Evolutionary conservation across 2,888 invertebrate species (phyloP), one percentile per base, ranked within the genome.

Genomic region (Limenitis camilla): DNA sequence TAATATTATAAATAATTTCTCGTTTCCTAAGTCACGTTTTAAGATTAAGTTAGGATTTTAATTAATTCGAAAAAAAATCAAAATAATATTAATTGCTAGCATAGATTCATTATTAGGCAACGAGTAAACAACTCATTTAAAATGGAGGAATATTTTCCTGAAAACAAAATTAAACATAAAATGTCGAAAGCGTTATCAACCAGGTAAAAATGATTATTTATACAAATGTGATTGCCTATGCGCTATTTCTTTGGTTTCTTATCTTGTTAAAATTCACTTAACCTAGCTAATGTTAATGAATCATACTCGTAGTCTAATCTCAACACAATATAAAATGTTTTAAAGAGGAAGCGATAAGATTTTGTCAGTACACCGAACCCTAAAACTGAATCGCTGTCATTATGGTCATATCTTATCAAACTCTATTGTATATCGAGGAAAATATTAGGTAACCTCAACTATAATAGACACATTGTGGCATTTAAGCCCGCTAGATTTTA

Each of bases 271-370:
- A 55, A 55, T 36, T 44, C 40, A 51, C 52, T 31, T 29, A 49
- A 47, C 41, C 52, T 48, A 32, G 47, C 49, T 35, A 53, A 52
- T 48, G 44, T 35, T 70, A 78, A 78, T 81, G 81, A 81, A 70
- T 81, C 80, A 81, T 76, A 38, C 36, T 45, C 36, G 7, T 19
- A 72, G 69, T 65, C 67, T 81, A 80, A 82, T 78, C 78, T 78
- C 60, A 53, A 65, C 62, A 81, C 76, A 79, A 78, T 71, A 69
- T 68, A 64, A 66, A 70, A 63, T 76, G 75, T 78, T 73, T 65
- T 64, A 68, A 69, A 74, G 69, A 81, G 82, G 84, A 81, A 71
- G 75, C 58, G 84, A 84, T 84, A 84, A 83, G 71, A 66, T 64
- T 65, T 61, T 55, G 59, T 47, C 58, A 58, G 71, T 69, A 65